Evolutionary conservation across 53 echinoderm and acorn worm species (phyloP).

Genomic region (Paracentrotus lividus): DNA sequence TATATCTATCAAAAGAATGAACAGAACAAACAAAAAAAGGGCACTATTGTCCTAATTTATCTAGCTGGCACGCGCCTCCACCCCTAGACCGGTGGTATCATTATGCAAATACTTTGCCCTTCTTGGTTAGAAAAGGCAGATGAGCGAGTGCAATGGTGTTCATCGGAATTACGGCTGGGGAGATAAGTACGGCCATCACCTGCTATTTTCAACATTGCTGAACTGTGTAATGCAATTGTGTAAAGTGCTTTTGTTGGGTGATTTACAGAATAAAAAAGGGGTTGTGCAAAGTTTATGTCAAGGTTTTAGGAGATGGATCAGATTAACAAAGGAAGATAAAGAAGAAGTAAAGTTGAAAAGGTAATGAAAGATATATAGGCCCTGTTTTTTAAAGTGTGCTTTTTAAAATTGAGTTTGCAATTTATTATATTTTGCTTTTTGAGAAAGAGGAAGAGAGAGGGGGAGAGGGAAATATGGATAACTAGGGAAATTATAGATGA

Average conservation of each 20-base stretch:
- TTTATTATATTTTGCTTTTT: neutral
- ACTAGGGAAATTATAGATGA: neutral
- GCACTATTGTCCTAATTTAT: constrained; percentile 24
- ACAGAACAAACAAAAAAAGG: too few relatives aligned
- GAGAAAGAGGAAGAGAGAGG: neutral
- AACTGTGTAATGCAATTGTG: neutral
- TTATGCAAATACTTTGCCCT: constrained; percentile 39
- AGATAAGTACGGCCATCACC: neutral
- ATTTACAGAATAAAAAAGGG: constrained; percentile 6
- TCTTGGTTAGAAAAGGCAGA: neutral
- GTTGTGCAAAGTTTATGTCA: constrained; percentile 14
- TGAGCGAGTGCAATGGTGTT: constrained; percentile 26
- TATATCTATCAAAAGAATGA: constrained; percentile 9
- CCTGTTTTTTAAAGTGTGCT: neutral
- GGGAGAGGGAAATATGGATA: neutral
- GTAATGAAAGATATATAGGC: neutral
- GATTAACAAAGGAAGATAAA: neutral
- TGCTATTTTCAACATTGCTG: constrained; percentile 24
- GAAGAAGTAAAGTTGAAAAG: neutral
- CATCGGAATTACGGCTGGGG: constrained; percentile 46
- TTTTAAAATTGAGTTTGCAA: neutral
- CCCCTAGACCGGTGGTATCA: neutral
- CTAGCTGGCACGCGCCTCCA: constrained; percentile 23
- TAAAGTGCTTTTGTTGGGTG: constrained; percentile 16
- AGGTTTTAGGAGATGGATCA: neutral